phyloP scores from a whole-genome alignment of 1,140 invertebrate species.

The Drosophila ironensis region DNA sequence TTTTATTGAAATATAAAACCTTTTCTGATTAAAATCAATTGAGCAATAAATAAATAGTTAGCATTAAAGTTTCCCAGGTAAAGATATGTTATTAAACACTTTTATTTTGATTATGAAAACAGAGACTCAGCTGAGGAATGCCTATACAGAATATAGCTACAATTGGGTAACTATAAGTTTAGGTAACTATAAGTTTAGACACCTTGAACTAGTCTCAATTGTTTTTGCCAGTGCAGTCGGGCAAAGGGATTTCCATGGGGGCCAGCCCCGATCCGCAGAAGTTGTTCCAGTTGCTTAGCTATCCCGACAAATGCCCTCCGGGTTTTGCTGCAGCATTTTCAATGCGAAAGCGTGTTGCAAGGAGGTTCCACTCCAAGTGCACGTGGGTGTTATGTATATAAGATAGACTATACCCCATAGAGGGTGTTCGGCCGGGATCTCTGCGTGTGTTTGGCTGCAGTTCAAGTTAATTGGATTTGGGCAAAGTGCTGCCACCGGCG shows the following conservation, averaged over 20 bases:
- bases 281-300: constrained; percentile 43
- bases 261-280: constrained; percentile 13
- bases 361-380: background rate
- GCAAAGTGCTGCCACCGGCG: constrained; percentile 62
- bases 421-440: background rate
- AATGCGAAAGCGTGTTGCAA: constrained; percentile 8
- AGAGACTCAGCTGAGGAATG: too few relatives aligned
- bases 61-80: too few relatives aligned
- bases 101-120: too few relatives aligned
- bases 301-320: constrained; percentile 37
- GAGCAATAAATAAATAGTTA: too few relatives aligned
- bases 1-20: too few relatives aligned
- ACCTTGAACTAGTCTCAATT: background rate
- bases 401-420: too few relatives aligned
- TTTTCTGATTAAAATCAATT: too few relatives aligned
- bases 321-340: constrained; percentile 34
- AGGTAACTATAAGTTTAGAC: too few relatives aligned
- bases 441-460: constrained; percentile 49
- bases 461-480: constrained; percentile 78
- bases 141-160: too few relatives aligned
- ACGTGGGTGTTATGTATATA: background rate
- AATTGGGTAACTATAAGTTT: too few relatives aligned
- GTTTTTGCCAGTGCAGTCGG: background rate
- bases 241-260: constrained; percentile 27
- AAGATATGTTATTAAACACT: too few relatives aligned